phyloP scores from a whole-genome alignment of 2,797 vertebrate species.

The Orestias chungarensis region DNA sequence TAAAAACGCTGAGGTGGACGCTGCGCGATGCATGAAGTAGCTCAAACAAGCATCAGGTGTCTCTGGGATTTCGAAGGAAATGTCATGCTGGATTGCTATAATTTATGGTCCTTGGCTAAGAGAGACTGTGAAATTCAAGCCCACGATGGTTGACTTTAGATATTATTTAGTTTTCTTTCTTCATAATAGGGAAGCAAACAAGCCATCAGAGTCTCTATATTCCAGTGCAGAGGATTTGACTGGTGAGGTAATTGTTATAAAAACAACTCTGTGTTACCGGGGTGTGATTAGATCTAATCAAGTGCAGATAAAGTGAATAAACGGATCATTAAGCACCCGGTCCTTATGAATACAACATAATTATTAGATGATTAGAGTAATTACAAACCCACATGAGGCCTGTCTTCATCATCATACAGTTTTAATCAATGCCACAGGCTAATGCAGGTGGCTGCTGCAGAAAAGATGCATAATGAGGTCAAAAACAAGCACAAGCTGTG shows the following conservation, averaged over 20 bases:
- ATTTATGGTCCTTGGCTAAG: constrained; percentile 57
- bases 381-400: constrained; percentile 60
- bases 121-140: constrained; percentile 61
- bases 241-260: constrained; percentile 56
- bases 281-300: constrained; percentile 72
- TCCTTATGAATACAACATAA: constrained; percentile 68
- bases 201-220: constrained; percentile 25
- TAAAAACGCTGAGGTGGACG: constrained; percentile 59
- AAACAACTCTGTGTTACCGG: constrained; percentile 33
- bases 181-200: constrained; percentile 60
- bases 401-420: constrained; percentile 60
- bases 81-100: constrained; percentile 62
- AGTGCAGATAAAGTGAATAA: constrained; percentile 63
- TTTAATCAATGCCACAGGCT: constrained; percentile 57
- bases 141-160: constrained; percentile 59
- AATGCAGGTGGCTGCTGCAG: constrained; percentile 19
- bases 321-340: constrained; percentile 61
- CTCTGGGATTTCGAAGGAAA: constrained; percentile 72
- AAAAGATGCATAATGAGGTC: constrained; percentile 16
- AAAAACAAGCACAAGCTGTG: neutral
- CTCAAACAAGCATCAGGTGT: constrained; percentile 74
- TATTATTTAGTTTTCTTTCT: constrained; percentile 46
- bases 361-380: constrained; percentile 75
- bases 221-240: constrained; percentile 7
- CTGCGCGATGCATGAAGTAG: constrained; percentile 60